phyloP scores from a whole-genome alignment of 2,888 invertebrate genomes.

The Leptopilina myrica region DNA sequence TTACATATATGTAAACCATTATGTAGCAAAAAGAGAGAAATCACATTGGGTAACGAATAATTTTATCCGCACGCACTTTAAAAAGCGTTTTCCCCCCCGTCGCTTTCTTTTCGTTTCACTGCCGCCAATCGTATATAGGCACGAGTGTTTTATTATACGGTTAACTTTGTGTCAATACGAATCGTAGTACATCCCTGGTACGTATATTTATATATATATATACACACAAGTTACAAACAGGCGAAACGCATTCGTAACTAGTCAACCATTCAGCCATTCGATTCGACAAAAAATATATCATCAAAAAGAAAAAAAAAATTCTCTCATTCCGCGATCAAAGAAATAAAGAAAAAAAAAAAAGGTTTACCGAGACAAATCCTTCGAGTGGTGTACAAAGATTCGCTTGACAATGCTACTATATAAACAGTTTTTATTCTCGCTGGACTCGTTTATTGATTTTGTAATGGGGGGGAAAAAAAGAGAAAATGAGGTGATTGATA shows the following conservation, averaged over 20 bases:
- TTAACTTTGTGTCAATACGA: slow-evolving; percentile 37
- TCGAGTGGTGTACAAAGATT: slow-evolving; percentile 18
- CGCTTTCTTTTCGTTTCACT: background rate
- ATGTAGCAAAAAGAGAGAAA: too few species aligned
- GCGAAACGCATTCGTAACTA: slow-evolving; percentile 18
- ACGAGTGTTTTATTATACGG: slow-evolving; percentile 40
- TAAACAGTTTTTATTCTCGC: slow-evolving; percentile 25
- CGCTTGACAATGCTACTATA: background rate
- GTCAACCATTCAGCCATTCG: slow-evolving; percentile 14
- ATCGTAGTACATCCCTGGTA: slow-evolving; percentile 20
- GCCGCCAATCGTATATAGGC: slow-evolving; percentile 1
- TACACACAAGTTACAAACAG: slow-evolving; percentile 13
- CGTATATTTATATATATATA: background rate
- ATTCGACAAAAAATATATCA: slow-evolving; percentile 24
- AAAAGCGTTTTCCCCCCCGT: slow-evolving; percentile 5
- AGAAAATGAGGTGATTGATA: slow-evolving; percentile 9
- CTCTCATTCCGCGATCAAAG: slow-evolving; percentile 10
- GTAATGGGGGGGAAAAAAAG: background rate
- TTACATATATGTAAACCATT: too few species aligned
- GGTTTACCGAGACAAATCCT: slow-evolving; percentile 33
- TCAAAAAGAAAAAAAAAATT: slow-evolving; percentile 6
- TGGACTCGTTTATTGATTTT: slow-evolving; percentile 1
- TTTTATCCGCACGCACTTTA: slow-evolving; percentile 23
- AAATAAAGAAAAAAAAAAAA: slow-evolving; percentile 4
- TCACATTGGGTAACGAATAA: slow-evolving; percentile 6